Conservation (phyloP, 1,140 invertebrate species). For the Cataglyphis hispanica region DNA sequence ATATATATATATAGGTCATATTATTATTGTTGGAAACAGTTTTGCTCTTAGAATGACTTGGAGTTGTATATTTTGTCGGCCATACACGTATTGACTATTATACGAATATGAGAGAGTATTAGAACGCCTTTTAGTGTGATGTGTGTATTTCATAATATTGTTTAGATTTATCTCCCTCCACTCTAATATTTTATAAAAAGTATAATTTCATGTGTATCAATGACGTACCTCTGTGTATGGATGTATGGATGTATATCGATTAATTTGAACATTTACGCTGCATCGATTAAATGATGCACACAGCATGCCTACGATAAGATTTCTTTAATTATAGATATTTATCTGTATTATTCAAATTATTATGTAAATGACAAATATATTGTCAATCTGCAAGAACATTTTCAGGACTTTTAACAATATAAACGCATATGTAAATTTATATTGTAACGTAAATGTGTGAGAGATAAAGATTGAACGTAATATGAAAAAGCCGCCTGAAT, state of each 20-base stretch:
- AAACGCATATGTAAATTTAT: conserved; percentile 13
- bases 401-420: not conserved
- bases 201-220: conserved; percentile 9
- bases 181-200: conserved; percentile 10
- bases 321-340: conserved; percentile 49
- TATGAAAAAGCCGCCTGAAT: not conserved
- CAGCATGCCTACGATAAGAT: not conserved
- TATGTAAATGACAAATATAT: conserved; percentile 27
- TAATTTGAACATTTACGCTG: not conserved
- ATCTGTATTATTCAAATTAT: conserved; percentile 24
- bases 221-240: conserved; percentile 4
- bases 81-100: not conserved
- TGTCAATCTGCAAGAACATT: conserved; percentile 20
- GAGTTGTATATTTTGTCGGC: not conserved
- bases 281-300: conserved; percentile 14
- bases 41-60: not conserved
- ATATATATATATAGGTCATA: not conserved
- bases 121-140: not conserved
- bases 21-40: conserved; percentile 12
- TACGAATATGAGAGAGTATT: not conserved
- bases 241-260: not conserved
- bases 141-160: not conserved
- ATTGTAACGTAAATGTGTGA: conserved; percentile 21
- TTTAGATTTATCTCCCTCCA: not conserved
- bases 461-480: conserved; percentile 21